Conservation (phyloP, 2,888 invertebrate species). For the Tipula helvola region DNA sequence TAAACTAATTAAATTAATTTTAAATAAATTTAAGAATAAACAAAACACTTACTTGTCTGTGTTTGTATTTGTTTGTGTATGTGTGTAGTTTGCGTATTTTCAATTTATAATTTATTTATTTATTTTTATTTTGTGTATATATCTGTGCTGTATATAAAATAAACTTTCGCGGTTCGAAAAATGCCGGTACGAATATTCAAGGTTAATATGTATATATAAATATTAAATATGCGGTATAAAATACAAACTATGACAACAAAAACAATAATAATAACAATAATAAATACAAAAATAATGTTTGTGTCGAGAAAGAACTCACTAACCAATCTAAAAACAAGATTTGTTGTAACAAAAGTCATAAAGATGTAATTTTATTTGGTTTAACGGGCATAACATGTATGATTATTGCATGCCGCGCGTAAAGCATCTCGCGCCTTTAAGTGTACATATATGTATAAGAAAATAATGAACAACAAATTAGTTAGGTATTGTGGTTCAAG, state of each 20-base stretch:
- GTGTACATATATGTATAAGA: not conserved
- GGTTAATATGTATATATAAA: not conserved
- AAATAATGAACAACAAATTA: not conserved
- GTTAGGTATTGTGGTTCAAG: not conserved
- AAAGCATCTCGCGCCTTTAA: not conserved
- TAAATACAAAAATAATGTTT: not conserved
- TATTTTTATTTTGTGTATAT: not conserved
- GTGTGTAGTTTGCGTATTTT: not conserved
- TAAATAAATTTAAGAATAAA: not conserved
- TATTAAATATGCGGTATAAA: not conserved
- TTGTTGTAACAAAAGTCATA: not conserved
- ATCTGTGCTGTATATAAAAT: not conserved
- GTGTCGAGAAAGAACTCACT: not conserved
- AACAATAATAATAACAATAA: not conserved
- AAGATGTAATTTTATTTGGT: not conserved
- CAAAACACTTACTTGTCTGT: not conserved
- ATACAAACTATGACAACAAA: not conserved
- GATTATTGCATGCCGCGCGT: not conserved
- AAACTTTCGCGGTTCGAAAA: not conserved
- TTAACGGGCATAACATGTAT: not conserved
- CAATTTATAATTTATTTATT: not conserved
- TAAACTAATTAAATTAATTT: not conserved
- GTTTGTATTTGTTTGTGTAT: not conserved
- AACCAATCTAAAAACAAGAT: not conserved
- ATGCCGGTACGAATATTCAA: not conserved